Evolutionary conservation across 2,113 vertebrate species (phyloP).

Genomic region (Burhinus oedicnemus): DNA sequence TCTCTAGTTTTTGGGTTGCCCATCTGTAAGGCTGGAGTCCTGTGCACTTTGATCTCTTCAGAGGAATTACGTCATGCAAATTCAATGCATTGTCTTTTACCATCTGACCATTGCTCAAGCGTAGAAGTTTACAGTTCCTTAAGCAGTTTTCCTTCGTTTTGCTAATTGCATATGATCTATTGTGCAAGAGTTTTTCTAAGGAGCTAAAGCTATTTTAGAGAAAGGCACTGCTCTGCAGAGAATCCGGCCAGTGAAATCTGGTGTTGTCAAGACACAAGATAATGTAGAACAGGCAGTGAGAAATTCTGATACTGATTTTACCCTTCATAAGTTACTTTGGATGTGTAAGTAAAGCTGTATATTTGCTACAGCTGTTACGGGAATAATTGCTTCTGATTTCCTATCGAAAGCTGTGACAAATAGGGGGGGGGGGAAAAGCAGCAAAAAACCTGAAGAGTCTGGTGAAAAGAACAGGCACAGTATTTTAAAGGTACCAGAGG

Average conservation of each 20-base stretch:
- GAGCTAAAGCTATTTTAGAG: background rate
- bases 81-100: background rate
- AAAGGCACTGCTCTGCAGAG: background rate
- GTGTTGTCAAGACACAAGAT: background rate
- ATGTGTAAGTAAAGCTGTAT: background rate
- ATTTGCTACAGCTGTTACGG: background rate
- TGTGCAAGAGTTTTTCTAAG: background rate
- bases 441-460: background rate
- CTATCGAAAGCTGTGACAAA: constrained; percentile 23
- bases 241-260: background rate
- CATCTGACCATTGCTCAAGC: background rate
- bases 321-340: background rate
- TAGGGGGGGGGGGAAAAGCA: background rate
- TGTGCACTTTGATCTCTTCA: background rate
- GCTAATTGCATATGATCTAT: background rate
- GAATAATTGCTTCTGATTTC: constrained; percentile 25
- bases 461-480: background rate
- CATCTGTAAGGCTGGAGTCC: background rate
- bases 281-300: background rate
- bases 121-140: background rate
- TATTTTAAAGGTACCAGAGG: background rate
- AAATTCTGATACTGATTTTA: constrained; percentile 16
- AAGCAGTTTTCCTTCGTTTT: background rate
- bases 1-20: background rate
- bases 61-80: background rate